Base-by-base conservation (phyloP, 2,113 vertebrate species). In the Mesoclemmys tuberculata region DNA sequence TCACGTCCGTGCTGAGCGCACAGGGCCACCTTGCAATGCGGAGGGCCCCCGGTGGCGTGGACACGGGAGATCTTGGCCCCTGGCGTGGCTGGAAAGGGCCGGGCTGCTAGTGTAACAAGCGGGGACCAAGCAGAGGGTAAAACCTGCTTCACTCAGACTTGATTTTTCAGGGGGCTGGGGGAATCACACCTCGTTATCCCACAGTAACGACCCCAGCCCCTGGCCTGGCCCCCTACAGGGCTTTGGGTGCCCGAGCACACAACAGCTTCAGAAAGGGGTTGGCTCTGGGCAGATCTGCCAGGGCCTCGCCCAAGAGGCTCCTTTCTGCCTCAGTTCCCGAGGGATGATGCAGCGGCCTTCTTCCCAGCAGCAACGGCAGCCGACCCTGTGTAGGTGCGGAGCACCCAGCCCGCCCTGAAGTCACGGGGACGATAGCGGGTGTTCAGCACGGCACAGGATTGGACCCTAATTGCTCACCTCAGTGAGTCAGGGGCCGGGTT, bases 301-400 rank as follows among this genome's bases (percentile, higher is more conserved):
- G 61, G 61, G 35, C 16, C 61, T 64, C 35, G 61, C 61, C 35
- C n/a, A 38, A 18, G 31, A 61, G 29, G 27, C 13, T 35, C 58
- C 58, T 31, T 58, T 21, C 61, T 68, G 31, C 35, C 61, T 96
- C 92, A 93, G 96, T 94, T 97, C 95, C 95, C 95, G 80, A 2
- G 51, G 16, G 51, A 52, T 52, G 51, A 52, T 52, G 49, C 13
- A 91, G 95, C 93, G 91, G 93, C 79, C 92, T 95, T 91, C 93
- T 96, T 88, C 95, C 96, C 94, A 96, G 96, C 96, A 94, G 96
- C 97, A 96, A 97, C 93, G 93, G 64, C 35, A 38, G 64, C 31
- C 16, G 8, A n/a, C 24, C 61, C 61, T 35, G 31, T 31, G 2
- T 18, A 31, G 61, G 31, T 64, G 61, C 31, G 6, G 31, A n/a